phyloP scores from a whole-genome alignment of 1,140 invertebrate genomes.

The Sesamia nonagrioides region DNA sequence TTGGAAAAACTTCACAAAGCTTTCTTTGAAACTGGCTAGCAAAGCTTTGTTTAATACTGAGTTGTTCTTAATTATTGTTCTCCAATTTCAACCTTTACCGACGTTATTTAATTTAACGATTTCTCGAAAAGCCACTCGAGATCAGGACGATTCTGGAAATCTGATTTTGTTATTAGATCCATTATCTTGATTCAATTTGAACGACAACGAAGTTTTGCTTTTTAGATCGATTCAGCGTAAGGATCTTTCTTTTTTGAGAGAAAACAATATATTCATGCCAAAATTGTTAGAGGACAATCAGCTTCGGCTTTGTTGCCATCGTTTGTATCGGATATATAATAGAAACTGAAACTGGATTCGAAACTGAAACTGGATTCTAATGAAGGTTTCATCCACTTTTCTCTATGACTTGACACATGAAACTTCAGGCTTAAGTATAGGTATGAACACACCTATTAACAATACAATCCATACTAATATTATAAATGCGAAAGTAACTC shows the following conservation, averaged over 20 bases:
- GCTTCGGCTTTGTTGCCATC: too few species aligned
- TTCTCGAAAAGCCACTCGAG: background rate
- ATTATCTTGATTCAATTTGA: background rate
- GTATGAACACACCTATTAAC: too few species aligned
- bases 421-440: too few species aligned
- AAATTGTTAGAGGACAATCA: too few species aligned
- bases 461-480: too few species aligned
- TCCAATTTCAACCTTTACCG: background rate
- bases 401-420: background rate
- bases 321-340: too few species aligned
- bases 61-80: constrained; percentile 19
- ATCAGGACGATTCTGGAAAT: background rate
- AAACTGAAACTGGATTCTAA: background rate
- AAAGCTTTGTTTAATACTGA: constrained; percentile 20
- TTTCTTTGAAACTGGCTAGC: background rate
- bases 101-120: constrained; percentile 1
- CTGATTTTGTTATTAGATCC: background rate
- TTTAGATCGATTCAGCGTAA: background rate
- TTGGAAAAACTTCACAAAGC: background rate
- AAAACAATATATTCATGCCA: too few species aligned
- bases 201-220: background rate
- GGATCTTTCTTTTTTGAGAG: background rate
- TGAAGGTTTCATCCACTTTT: background rate
- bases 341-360: too few species aligned
- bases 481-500: too few species aligned